Percentiles rank a stretch among this genome's conserved stretches.
phyloP scores from a whole-genome alignment of 1,140 invertebrate genomes.

The Lithobius niger region DNA sequence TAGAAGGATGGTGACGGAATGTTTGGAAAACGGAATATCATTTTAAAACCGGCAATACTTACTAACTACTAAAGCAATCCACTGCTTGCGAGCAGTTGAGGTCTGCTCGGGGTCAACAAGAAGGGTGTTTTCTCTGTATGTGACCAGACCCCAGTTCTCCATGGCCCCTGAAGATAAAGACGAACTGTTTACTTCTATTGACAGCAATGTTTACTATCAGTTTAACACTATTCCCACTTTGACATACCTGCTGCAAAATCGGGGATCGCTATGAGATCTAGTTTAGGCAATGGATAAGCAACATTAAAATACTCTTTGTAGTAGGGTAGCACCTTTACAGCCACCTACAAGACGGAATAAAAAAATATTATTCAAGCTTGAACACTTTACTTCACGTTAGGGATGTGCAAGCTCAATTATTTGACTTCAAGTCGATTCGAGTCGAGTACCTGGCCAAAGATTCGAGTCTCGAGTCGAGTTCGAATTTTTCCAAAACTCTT shows the following conservation, averaged over 20 bases:
- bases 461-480: too few relatives aligned
- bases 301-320: slow-evolving; percentile 92
- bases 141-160: slow-evolving; percentile 91
- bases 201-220: slow-evolving; percentile 64
- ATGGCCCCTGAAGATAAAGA: slow-evolving; percentile 59
- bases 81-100: slow-evolving; percentile 65
- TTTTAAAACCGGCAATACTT: too few relatives aligned
- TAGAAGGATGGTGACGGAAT: slow-evolving; percentile 74
- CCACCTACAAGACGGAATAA: slow-evolving; percentile 35
- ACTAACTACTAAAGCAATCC: slow-evolving; percentile 65
- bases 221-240: slow-evolving; percentile 85
- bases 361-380: too few relatives aligned
- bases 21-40: slow-evolving; percentile 62
- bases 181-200: slow-evolving; percentile 71
- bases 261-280: slow-evolving; percentile 87
- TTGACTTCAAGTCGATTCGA: too few relatives aligned
- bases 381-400: too few relatives aligned
- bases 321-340: slow-evolving; percentile 71
- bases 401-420: too few relatives aligned
- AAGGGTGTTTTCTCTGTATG: slow-evolving; percentile 66
- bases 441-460: too few relatives aligned
- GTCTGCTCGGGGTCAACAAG: slow-evolving; percentile 72
- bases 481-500: too few relatives aligned
- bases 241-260: slow-evolving; percentile 89
- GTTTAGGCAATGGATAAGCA: slow-evolving; percentile 87